phyloP scores from a whole-genome alignment of 2,797 vertebrate genomes.

The Tarsius wallacei region DNA sequence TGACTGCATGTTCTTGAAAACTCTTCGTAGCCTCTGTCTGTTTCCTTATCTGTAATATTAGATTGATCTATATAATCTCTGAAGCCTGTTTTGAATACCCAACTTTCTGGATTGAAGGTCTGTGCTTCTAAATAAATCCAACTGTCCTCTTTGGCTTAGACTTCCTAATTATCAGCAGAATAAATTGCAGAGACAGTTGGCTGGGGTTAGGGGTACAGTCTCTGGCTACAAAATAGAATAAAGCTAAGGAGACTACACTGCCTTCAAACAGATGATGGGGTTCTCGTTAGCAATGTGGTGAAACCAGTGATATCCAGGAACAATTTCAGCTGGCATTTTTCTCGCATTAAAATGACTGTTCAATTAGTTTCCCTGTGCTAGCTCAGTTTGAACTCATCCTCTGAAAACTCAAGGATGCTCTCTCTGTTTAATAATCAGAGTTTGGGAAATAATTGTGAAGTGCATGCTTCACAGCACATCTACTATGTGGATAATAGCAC shows the following conservation, averaged over 20 bases:
- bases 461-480: neutral
- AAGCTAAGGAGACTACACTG: neutral
- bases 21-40: neutral
- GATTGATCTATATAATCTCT: neutral
- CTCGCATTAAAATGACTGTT: neutral
- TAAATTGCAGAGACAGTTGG: constrained; percentile 66
- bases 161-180: constrained; percentile 17
- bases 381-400: neutral
- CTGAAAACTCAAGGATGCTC: neutral
- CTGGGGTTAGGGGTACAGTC: neutral
- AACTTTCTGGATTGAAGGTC: neutral
- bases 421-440: constrained; percentile 44
- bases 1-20: neutral
- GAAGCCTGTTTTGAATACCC: neutral
- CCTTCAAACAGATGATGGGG: neutral
- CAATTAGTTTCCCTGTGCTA: neutral
- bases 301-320: neutral
- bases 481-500: neutral
- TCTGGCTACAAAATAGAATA: constrained; percentile 33
- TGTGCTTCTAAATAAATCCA: constrained; percentile 7
- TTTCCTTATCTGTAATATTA: constrained; percentile 16
- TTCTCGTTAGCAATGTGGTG: constrained; percentile 32
- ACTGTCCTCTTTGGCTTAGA: neutral
- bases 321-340: neutral
- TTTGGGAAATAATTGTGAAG: neutral